Percentiles rank a stretch among this genome's conserved stretches.
Evolutionary conservation across 2,113 vertebrate species (phyloP).

Genomic region (Dicentrarchus labrax): DNA sequence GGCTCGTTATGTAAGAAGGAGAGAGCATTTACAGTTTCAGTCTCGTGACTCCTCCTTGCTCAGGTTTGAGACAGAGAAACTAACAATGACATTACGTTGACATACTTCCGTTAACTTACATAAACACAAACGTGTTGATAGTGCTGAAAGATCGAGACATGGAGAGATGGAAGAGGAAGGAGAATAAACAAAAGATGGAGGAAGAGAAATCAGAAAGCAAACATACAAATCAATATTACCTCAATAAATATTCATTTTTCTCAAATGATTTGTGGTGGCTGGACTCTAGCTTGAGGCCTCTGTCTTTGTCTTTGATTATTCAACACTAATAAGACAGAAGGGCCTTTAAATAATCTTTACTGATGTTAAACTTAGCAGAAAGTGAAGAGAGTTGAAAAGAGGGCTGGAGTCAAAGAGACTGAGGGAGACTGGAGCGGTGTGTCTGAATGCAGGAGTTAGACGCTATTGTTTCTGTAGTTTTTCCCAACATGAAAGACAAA

Average conservation of each 20-base stretch:
- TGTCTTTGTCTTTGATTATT: neutral
- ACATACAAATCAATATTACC: constrained; percentile 19
- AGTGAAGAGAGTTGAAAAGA: neutral
- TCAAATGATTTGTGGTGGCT: neutral
- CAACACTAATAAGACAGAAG: neutral
- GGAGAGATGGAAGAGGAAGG: neutral
- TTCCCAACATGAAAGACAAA: neutral
- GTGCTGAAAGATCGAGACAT: neutral
- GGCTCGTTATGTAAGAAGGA: neutral
- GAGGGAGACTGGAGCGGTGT: neutral
- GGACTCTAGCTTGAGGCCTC: neutral
- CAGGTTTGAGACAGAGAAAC: neutral
- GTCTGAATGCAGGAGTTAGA: neutral
- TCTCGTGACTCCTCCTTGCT: neutral
- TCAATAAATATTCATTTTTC: neutral
- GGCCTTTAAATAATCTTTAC: neutral
- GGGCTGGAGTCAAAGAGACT: neutral
- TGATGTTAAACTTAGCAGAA: constrained; percentile 24
- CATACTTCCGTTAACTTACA: neutral
- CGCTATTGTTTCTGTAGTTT: neutral
- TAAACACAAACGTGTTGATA: neutral
- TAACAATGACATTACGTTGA: neutral
- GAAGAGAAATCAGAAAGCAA: neutral
- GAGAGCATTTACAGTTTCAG: neutral
- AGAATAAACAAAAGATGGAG: neutral